Conservation (phyloP, 2,888 invertebrate genomes). For the Teleogryllus oceanicus region DNA sequence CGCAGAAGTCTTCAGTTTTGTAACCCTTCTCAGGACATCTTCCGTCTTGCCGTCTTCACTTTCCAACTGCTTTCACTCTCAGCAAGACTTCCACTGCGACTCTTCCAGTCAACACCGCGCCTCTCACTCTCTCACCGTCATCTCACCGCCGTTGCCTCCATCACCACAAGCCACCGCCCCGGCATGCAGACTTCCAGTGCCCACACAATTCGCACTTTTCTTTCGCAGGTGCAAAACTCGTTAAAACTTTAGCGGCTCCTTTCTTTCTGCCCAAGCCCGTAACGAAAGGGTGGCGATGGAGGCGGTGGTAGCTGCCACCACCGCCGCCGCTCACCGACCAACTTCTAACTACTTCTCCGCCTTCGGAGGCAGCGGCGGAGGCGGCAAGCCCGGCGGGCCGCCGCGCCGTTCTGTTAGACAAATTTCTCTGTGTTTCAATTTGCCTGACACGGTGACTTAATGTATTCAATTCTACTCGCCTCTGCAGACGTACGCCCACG, state of each 20-base stretch:
- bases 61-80: too few species aligned
- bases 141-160: too few species aligned
- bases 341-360: conserved; percentile 18
- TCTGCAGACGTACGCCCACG: too few species aligned
- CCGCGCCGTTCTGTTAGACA: neutral
- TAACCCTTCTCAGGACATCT: too few species aligned
- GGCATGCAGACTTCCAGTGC: neutral
- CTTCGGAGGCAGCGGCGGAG: neutral
- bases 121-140: too few species aligned
- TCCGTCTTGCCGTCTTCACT: too few species aligned
- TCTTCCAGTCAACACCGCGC: too few species aligned
- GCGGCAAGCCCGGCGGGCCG: neutral
- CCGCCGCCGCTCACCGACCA: neutral
- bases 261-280: neutral
- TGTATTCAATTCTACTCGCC: neutral
- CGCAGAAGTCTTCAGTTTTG: too few species aligned
- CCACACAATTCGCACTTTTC: conserved; percentile 10
- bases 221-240: conserved; percentile 18
- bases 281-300: neutral
- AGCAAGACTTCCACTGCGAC: too few species aligned
- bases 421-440: conserved; percentile 8
- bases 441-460: neutral
- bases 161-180: too few species aligned
- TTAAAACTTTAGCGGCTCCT: neutral
- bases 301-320: neutral